Conservation (phyloP, 2,888 invertebrate species). For the Piscicola geometra region DNA sequence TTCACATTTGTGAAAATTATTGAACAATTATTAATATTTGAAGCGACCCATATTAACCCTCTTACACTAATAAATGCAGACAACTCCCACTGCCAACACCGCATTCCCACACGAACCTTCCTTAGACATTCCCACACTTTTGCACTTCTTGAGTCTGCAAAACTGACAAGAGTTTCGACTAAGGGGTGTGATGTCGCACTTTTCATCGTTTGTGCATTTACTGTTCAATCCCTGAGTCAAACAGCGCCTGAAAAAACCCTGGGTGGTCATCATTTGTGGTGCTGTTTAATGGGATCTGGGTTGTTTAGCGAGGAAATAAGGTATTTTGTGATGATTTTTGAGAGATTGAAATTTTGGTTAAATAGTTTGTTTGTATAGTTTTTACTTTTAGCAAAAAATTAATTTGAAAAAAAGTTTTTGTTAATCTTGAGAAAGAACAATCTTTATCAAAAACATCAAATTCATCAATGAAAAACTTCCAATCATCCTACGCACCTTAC, state of each 20-base stretch:
- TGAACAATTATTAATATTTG: too few relatives aligned
- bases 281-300: background rate
- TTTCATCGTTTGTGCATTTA: slow-evolving; percentile 55
- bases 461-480: background rate
- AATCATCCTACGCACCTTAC: slow-evolving; percentile 49
- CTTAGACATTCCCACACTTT: slow-evolving; percentile 55
- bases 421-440: background rate
- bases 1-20: too few relatives aligned
- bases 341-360: background rate
- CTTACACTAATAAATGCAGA: background rate
- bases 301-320: background rate
- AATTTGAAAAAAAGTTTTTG: too few relatives aligned
- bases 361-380: background rate
- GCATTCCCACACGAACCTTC: too few relatives aligned
- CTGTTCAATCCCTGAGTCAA: slow-evolving; percentile 57
- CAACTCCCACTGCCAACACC: too few relatives aligned
- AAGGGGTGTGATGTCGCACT: slow-evolving; percentile 56
- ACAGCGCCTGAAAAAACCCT: slow-evolving; percentile 56
- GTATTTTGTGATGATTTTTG: background rate
- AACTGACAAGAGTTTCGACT: slow-evolving; percentile 56
- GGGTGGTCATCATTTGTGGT: background rate
- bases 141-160: slow-evolving; percentile 56
- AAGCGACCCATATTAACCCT: too few relatives aligned
- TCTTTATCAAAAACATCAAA: background rate
- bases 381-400: too few relatives aligned